A percentile compares a stretch with the other conserved stretches of the same genome.
Conservation (phyloP, 2,113 vertebrate species). For the Condylura cristata region DNA sequence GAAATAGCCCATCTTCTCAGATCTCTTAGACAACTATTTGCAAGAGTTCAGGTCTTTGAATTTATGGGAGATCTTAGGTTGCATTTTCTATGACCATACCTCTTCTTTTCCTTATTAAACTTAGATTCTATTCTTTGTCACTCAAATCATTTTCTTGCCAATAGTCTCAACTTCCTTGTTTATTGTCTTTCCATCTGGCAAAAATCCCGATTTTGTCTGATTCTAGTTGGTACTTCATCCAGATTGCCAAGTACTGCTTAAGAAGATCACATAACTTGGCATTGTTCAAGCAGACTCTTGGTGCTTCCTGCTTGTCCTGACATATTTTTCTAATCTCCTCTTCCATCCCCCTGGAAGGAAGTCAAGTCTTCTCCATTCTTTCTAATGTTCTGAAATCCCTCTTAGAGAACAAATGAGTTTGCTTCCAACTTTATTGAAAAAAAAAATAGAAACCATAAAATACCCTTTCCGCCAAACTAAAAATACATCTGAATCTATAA, state of each 20-base stretch:
- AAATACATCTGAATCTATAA: conserved; percentile 53
- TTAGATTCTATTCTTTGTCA: not conserved
- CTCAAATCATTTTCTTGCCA: not conserved
- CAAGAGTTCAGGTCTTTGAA: not conserved
- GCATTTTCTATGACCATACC: not conserved
- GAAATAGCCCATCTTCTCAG: not conserved
- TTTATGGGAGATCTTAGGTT: not conserved
- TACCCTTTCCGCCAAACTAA: conserved; percentile 60
- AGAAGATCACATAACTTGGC: not conserved
- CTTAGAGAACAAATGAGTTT: conserved; percentile 33
- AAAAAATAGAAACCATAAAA: conserved; percentile 62
- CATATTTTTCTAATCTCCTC: not conserved
- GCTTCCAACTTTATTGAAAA: conserved; percentile 38
- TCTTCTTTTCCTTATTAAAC: not conserved
- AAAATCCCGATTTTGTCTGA: not conserved
- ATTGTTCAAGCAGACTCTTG: not conserved
- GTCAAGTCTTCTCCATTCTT: not conserved
- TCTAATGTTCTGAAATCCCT: conserved; percentile 32
- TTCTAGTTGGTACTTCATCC: not conserved
- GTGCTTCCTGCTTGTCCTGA: not conserved
- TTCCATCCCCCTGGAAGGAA: not conserved
- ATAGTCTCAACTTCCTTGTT: not conserved
- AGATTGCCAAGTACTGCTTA: not conserved
- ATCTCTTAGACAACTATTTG: not conserved
- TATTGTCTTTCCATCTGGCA: not conserved